Percentiles rank a stretch among this genome's conserved stretches.
phyloP scores from a whole-genome alignment of 2,797 vertebrate genomes.

The Lacerta bilineata region DNA sequence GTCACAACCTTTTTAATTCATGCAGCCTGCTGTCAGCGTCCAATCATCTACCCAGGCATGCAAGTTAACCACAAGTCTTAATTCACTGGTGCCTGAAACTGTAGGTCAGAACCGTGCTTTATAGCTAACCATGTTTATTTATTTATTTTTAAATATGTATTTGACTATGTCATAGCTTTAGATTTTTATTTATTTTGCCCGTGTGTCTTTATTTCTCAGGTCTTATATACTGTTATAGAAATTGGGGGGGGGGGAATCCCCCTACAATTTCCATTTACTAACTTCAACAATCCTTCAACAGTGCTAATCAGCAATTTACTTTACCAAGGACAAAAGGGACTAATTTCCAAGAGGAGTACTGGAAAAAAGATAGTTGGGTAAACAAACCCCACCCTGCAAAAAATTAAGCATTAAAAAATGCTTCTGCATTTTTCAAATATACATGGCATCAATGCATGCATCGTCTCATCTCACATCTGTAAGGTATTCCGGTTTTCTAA shows the following conservation, averaged over 20 bases:
- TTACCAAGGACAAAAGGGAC: background rate
- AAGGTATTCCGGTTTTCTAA: background rate
- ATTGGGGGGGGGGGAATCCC: background rate
- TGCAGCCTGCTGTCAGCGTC: background rate
- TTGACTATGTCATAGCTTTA: background rate
- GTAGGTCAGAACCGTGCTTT: background rate
- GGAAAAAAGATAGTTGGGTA: background rate
- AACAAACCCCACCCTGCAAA: too few species aligned
- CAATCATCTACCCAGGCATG: background rate
- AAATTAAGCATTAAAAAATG: too few species aligned
- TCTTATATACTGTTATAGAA: background rate
- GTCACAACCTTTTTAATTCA: background rate
- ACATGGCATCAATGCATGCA: background rate
- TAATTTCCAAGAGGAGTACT: background rate
- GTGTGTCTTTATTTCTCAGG: background rate
- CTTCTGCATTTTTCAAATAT: background rate
- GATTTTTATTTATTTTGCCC: background rate
- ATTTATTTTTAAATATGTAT: background rate
- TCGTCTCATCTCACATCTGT: background rate
- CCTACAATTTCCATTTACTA: background rate
- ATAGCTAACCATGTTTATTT: background rate
- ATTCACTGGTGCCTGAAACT: background rate
- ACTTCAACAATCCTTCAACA: too few species aligned
- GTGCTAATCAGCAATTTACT: too few species aligned
- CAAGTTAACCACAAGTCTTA: background rate